Evolutionary conservation across 2,113 vertebrate species (phyloP).

Genomic region (Xiphophorus hellerii): DNA sequence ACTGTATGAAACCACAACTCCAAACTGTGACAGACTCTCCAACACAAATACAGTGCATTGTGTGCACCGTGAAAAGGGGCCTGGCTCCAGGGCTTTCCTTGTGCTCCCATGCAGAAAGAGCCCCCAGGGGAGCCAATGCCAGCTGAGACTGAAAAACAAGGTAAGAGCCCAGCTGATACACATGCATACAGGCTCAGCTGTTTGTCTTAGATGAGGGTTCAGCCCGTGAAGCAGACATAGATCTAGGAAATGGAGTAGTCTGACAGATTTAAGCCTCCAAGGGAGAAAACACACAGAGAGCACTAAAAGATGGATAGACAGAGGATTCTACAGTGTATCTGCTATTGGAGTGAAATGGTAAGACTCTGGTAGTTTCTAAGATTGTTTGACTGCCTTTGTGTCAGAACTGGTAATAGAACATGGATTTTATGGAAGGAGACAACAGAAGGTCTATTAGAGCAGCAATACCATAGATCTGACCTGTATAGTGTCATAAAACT

Average conservation of each 20-base stretch:
- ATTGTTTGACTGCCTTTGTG: conserved; percentile 57
- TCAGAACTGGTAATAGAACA: conserved; percentile 43
- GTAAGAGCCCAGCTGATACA: conserved; percentile 82
- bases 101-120: conserved; percentile 77
- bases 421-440: conserved; percentile 28
- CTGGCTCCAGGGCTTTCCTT: conserved; percentile 69
- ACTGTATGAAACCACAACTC: conserved; percentile 61
- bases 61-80: conserved; percentile 15
- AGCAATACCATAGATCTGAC: conserved; percentile 49
- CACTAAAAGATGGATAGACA: conserved; percentile 53
- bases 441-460: conserved; percentile 42
- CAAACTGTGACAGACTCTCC: conserved; percentile 51
- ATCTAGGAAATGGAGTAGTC: conserved; percentile 47
- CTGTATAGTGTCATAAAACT: conserved; percentile 28
- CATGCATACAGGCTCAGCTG: conserved; percentile 72
- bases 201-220: conserved; percentile 71
- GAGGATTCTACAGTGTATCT: conserved; percentile 48
- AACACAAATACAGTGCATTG: conserved; percentile 32
- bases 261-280: conserved; percentile 58
- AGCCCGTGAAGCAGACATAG: conserved; percentile 51
- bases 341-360: conserved; percentile 67
- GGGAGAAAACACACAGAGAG: conserved; percentile 40
- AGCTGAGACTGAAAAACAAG: conserved; percentile 85
- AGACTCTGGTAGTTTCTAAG: conserved; percentile 57
- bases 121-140: conserved; percentile 75